Percentiles rank a stretch among this genome's conserved stretches.
phyloP scores from a whole-genome alignment of 2,797 vertebrate species.

The Phylloscopus collybita region DNA sequence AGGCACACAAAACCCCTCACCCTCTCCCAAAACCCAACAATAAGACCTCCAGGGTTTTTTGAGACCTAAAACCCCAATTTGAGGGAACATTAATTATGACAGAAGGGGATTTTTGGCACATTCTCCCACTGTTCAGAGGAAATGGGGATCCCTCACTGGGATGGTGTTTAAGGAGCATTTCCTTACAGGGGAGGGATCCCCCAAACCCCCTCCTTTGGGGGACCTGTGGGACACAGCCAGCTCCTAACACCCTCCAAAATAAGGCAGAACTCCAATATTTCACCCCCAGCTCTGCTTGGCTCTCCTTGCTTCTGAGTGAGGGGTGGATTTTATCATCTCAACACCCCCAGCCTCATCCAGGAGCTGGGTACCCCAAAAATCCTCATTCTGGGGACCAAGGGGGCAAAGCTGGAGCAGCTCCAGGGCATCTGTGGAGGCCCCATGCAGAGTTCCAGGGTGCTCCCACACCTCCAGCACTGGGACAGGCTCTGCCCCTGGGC shows the following conservation, averaged over 20 bases:
- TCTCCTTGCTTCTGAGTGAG: accelerated
- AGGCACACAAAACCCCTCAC: not conserved
- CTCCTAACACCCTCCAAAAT: not conserved
- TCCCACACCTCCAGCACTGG: accelerated
- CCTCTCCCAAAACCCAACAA: not conserved
- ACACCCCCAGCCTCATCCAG: accelerated
- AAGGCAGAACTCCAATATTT: not conserved
- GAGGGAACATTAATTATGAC: accelerated
- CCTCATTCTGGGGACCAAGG: accelerated
- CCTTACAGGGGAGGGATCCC: no score
- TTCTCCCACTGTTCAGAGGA: no score
- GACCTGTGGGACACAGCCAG: not conserved
- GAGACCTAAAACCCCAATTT: accelerated
- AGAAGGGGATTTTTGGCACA: accelerated
- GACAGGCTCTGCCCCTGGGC: accelerated
- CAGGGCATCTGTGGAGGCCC: accelerated
- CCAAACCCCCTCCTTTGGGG: accelerated
- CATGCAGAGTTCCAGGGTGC: accelerated
- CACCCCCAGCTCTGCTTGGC: not conserved
- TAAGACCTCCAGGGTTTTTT: accelerated
- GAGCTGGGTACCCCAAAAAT: not conserved
- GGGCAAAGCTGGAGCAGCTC: not conserved
- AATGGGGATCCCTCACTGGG: not conserved
- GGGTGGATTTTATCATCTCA: not conserved
- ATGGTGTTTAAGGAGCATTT: not conserved